Evolutionary conservation across 2,888 invertebrate genomes (phyloP).

Genomic region (Hedya salicella): DNA sequence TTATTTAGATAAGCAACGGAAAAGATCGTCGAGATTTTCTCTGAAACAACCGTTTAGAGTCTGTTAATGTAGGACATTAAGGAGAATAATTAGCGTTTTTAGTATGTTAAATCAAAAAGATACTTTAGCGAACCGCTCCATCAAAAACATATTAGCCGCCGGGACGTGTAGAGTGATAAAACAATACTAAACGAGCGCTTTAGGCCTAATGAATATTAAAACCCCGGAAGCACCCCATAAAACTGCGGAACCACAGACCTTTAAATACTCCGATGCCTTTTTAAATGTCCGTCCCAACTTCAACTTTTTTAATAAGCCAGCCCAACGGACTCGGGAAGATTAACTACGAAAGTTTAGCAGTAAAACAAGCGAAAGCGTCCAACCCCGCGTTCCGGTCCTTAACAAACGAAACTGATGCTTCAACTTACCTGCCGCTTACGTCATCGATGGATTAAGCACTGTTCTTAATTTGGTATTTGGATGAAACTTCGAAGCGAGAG

Average conservation of each 20-base stretch:
- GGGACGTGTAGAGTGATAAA: slow-evolving; percentile 21
- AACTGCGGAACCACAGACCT: slow-evolving; percentile 43
- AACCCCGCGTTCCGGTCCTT: slow-evolving; percentile 45
- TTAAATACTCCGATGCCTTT: slow-evolving; percentile 61
- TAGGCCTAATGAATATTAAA: slow-evolving; percentile 37
- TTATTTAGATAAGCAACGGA: neutral
- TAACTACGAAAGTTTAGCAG: slow-evolving; percentile 67
- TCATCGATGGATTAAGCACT: slow-evolving; percentile 52
- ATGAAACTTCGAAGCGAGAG: slow-evolving; percentile 52
- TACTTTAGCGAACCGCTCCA: slow-evolving; percentile 11
- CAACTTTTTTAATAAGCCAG: slow-evolving; percentile 76
- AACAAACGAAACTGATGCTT: slow-evolving; percentile 45
- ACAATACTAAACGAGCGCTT: slow-evolving; percentile 24
- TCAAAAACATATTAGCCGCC: slow-evolving; percentile 26
- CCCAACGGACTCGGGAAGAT: slow-evolving; percentile 56
- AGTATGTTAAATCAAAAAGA: neutral
- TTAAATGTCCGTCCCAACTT: slow-evolving; percentile 62
- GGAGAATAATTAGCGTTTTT: neutral
- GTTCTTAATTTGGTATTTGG: slow-evolving; percentile 53
- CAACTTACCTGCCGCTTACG: slow-evolving; percentile 52
- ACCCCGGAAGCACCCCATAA: slow-evolving; percentile 21
- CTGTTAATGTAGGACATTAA: neutral
- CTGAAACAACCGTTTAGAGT: neutral
- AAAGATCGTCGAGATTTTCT: neutral
- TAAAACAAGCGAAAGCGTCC: slow-evolving; percentile 59